Percentiles rank a stretch among this genome's conserved stretches.
Conservation (phyloP, 2,888 invertebrate genomes). For the Camponotus fellah region DNA sequence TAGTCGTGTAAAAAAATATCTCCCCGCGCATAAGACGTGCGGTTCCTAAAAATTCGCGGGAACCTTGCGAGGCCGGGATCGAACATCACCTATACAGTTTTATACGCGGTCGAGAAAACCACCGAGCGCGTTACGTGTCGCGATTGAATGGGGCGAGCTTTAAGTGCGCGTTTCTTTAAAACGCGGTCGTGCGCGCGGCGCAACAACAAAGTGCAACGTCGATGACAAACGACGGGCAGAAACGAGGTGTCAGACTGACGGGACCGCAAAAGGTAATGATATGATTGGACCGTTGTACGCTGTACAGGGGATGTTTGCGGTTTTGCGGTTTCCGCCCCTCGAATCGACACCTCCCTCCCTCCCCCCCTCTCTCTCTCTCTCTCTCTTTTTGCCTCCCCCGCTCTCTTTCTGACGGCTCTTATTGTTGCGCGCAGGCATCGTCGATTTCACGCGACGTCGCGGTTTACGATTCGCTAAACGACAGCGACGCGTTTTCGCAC, state of each 20-base stretch:
- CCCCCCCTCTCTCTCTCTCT: constrained; percentile 17
- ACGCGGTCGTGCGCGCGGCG: constrained; percentile 67
- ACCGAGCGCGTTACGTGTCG: constrained; percentile 41
- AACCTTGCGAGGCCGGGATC: background rate
- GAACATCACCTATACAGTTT: constrained; percentile 30
- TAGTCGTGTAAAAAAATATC: background rate
- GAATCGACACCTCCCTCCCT: constrained; percentile 60
- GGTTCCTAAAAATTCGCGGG: constrained; percentile 8
- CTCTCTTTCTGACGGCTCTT: constrained; percentile 55
- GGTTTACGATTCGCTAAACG: constrained; percentile 55
- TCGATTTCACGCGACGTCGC: constrained; percentile 64
- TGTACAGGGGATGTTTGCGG: constrained; percentile 82
- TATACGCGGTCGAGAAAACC: constrained; percentile 67
- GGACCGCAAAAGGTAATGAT: constrained; percentile 85
- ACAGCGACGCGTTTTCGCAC: constrained; percentile 35
- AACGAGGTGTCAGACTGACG: constrained; percentile 84
- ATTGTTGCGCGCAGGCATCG: constrained; percentile 60
- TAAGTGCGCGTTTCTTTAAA: constrained; percentile 65
- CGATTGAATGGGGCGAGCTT: constrained; percentile 58
- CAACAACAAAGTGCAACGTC: constrained; percentile 74
- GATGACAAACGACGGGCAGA: constrained; percentile 83
- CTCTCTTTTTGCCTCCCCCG: constrained; percentile 36
- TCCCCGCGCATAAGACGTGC: background rate
- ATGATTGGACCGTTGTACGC: constrained; percentile 83
- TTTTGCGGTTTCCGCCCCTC: constrained; percentile 84